Evolutionary conservation across 1,140 invertebrate genomes (phyloP), one percentile per base, ranked within the genome.

Genomic region (Carposina sasakii): DNA sequence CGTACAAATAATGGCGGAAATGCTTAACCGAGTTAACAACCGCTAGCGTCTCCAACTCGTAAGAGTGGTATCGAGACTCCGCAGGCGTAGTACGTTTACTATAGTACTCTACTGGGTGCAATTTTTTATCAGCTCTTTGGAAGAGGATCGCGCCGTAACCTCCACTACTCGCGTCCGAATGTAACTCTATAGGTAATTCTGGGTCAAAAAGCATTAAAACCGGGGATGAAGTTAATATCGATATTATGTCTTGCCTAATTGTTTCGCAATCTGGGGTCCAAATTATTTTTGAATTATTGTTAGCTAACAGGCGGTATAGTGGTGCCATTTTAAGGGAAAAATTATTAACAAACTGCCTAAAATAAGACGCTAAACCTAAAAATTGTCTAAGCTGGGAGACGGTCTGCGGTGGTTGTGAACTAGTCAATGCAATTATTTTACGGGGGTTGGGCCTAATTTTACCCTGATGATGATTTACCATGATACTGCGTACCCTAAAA

Each of bases 171-270:
- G 57, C 67, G 52, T 66, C 69, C 2, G 42, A 9, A 20, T 43
- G 16, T 8, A 42, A 22, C 31, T 30, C n/a, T 49, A 48, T 37
- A 59, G 49, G 1, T 60, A 20, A 36, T 63, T 75, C 1, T 71
- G 46, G 2, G 66, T 64, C 47, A 77, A 68, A 0, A 62, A 70
- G 39, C 71, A 66, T 17, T 28, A 44, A 61, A 69, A 70, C 66
- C 31, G 67, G 66, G 21, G 63, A 40, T 19, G 2, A 9, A 2
- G 39, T 41, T 8, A 41, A 26, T 19, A 5, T 19, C 10, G 36
- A 16, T 19, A 39, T 39, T 6, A 42, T 24, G 2, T 42, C 16
- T 40, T n/a, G n/a, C n/a, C n/a, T n/a, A n/a, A n/a, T n/a, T n/a
- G n/a, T n/a, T n/a, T n/a, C n/a, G n/a, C n/a, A n/a, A n/a, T n/a